Evolutionary conservation across 2,888 invertebrate species (phyloP).

Genomic region (Tiliacea citrago): DNA sequence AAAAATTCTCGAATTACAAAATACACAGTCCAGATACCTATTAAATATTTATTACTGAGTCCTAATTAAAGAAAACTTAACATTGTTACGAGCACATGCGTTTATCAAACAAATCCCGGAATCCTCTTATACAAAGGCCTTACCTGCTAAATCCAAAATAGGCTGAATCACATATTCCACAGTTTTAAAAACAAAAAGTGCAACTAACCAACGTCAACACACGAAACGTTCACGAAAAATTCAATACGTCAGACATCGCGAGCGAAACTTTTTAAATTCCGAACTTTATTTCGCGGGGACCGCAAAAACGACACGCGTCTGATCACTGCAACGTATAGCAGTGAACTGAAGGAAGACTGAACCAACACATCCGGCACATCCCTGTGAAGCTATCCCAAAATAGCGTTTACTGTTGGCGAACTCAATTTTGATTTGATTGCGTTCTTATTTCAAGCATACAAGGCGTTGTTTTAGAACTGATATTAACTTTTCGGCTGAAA

Average conservation of each 20-base stretch:
- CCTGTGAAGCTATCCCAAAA: constrained; percentile 42
- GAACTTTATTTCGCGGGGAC: constrained; percentile 65
- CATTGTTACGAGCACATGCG: not conserved
- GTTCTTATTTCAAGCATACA: constrained; percentile 30
- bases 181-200: constrained; percentile 30
- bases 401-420: constrained; percentile 14
- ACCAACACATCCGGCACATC: too few species aligned
- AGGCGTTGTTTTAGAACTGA: constrained; percentile 28
- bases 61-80: constrained; percentile 18
- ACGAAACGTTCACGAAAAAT: constrained; percentile 59
- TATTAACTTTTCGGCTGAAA: constrained; percentile 27
- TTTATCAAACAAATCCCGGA: constrained; percentile 41
- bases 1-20: not conserved
- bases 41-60: constrained; percentile 1
- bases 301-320: constrained; percentile 41
- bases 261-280: constrained; percentile 64
- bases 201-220: constrained; percentile 47
- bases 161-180: constrained; percentile 52
- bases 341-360: too few species aligned
- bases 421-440: not conserved
- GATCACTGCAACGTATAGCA: constrained; percentile 27
- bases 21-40: too few species aligned
- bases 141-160: constrained; percentile 55
- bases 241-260: constrained; percentile 48
- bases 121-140: constrained; percentile 40